phyloP scores from a whole-genome alignment of 2,888 invertebrate species.

The Masnerella sp. region DNA sequence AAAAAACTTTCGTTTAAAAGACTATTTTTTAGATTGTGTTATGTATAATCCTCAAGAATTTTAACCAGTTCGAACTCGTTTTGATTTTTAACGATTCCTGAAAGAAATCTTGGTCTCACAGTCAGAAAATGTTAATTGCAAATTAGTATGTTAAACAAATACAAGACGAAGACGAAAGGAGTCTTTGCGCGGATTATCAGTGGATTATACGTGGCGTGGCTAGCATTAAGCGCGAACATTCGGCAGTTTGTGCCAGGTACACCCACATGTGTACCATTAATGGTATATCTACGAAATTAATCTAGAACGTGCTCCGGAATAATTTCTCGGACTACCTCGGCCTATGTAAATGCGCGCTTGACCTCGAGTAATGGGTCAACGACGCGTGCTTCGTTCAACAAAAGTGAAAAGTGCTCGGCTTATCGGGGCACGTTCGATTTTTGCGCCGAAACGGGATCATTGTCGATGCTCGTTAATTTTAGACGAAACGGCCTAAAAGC shows the following conservation, averaged over 20 bases:
- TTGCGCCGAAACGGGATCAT: constrained; percentile 3
- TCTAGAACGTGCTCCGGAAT: constrained; percentile 66
- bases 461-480: constrained; percentile 34
- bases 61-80: too few species aligned
- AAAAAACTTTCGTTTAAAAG: too few species aligned
- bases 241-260: constrained; percentile 29
- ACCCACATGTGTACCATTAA: constrained; percentile 49
- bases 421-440: constrained; percentile 8
- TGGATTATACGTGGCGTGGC: constrained; percentile 51
- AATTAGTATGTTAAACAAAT: constrained; percentile 49
- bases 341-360: constrained; percentile 59
- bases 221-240: constrained; percentile 47
- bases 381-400: constrained; percentile 28
- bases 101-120: too few species aligned
- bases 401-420: constrained; percentile 39
- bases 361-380: constrained; percentile 53
- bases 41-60: too few species aligned
- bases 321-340: constrained; percentile 62
- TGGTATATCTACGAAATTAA: constrained; percentile 64
- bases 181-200: constrained; percentile 20
- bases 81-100: too few species aligned
- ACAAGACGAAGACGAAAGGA: constrained; percentile 10
- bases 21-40: too few species aligned
- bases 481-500: constrained; percentile 12
- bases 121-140: constrained; percentile 40